phyloP scores from a whole-genome alignment of 2,888 invertebrate species.

The Salpingus planirostris region DNA sequence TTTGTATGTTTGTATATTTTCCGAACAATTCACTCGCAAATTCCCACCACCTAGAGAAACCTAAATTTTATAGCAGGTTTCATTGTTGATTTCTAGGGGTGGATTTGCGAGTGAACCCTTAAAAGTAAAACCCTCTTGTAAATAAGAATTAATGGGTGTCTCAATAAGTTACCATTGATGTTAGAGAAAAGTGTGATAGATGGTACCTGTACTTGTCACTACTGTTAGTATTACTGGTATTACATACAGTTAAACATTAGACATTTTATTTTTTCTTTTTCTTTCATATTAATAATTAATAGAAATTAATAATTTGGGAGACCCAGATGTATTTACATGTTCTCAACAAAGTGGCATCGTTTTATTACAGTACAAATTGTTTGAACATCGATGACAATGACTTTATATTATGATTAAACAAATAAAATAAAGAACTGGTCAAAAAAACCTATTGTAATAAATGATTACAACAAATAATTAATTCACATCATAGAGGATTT shows the following conservation, averaged over 20 bases:
- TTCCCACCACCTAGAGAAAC: too few species aligned
- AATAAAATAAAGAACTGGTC: slow-evolving; percentile 1
- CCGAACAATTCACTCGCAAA: slow-evolving; percentile 16
- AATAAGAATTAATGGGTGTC: too few species aligned
- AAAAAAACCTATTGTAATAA: background rate
- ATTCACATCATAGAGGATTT: too few species aligned
- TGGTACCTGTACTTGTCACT: slow-evolving; percentile 29
- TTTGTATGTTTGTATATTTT: slow-evolving; percentile 18
- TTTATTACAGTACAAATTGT: slow-evolving; percentile 14
- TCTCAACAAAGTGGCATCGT: slow-evolving; percentile 5
- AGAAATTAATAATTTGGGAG: too few species aligned
- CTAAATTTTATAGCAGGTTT: too few species aligned
- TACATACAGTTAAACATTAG: background rate
- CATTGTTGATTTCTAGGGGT: too few species aligned
- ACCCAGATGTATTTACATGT: background rate
- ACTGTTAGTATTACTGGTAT: slow-evolving; percentile 16
- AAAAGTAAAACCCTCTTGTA: too few species aligned
- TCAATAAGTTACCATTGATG: slow-evolving; percentile 30
- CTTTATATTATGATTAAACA: too few species aligned
- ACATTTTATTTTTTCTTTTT: background rate
- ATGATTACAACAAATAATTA: too few species aligned
- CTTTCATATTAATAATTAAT: background rate
- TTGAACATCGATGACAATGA: slow-evolving; percentile 7
- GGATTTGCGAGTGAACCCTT: too few species aligned
- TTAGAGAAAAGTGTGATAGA: slow-evolving; percentile 32